Base-by-base conservation (phyloP, 2,113 vertebrate genomes). In the Cinclus mexicanus region DNA sequence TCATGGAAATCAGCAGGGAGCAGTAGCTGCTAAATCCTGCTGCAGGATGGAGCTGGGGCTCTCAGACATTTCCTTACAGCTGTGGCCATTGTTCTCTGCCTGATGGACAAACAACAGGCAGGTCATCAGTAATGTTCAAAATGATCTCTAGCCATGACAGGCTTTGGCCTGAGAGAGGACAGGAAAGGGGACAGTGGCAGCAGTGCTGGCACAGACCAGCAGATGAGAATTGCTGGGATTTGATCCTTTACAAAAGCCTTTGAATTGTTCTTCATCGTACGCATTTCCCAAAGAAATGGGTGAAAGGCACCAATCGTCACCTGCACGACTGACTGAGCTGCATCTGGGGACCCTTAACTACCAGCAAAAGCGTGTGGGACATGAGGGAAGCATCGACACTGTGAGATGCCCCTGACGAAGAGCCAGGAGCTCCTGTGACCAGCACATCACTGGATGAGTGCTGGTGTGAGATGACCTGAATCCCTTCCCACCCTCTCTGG, bases 251-350 rank as follows among this genome's bases (percentile, higher is more conserved):
- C 31, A 49, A 80, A 39, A 80, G 18, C 55, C 1, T 39, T 65
- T 21, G 41, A 29, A 29, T n/a, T 1, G 2, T 14, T 77, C 8
- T 37, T 76, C 22, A 11, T 22, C 0, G 0, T 29, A 6, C 50
- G 0, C 33, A 6, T 55, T 55, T 39, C 20, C 35, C 0, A 0
- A 16, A 83, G 46, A 71, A 65, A 35, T 1, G 14, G 11, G 14
- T 13, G 26, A 70, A 92, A 89, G 52, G 53, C 39, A 33, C 12
- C 2, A 5, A 16, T 35, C 1, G 0, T 17, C 53, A 12, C 35
- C 13, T 4, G 15, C 24, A 6, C 0, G 10, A 17, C 57, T 46
- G 10, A 17, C 57, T 46, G 41, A 64, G 39, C 57, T 70, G 69
- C 56, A 5, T 10, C 42, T 35, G 44, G 19, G 23, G 42, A 35